Percentiles rank a stretch among this genome's conserved stretches.
Conservation (phyloP, 2,888 invertebrate genomes). For the Drosophila pseudotalamancana region DNA sequence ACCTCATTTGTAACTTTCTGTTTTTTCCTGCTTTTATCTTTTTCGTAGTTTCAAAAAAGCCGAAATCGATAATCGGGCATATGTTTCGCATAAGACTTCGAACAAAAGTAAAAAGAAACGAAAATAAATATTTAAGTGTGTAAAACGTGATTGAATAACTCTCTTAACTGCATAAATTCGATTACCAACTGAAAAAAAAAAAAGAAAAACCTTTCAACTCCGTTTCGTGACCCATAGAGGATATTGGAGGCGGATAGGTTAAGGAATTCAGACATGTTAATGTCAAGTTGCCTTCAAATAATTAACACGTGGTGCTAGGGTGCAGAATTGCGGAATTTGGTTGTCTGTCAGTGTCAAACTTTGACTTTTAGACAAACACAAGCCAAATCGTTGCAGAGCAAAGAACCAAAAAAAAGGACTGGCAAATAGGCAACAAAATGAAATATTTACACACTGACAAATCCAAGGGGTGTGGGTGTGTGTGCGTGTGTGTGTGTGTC, state of each 20-base stretch:
- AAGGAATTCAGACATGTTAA: conserved; percentile 5
- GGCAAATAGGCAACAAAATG: conserved; percentile 20
- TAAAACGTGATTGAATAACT: neutral
- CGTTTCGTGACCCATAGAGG: neutral
- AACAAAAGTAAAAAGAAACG: no score
- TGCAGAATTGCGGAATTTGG: neutral
- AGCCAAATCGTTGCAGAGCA: conserved; percentile 3
- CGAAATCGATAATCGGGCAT: no score
- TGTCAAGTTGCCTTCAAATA: conserved; percentile 20
- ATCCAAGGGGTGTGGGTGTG: conserved; percentile 10
- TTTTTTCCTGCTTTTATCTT: no score
- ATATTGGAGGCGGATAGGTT: neutral
- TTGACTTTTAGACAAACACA: conserved; percentile 15
- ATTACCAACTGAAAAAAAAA: no score
- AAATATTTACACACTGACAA: conserved; percentile 36
- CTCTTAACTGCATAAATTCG: no score
- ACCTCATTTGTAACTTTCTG: no score
- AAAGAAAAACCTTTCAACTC: neutral
- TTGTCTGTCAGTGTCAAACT: conserved; percentile 19
- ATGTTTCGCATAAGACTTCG: no score
- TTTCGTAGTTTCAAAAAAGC: no score
- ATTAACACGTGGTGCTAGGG: conserved; percentile 29
- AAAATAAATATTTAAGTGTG: no score
- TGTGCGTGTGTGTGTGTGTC: conserved; percentile 9
- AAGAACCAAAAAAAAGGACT: neutral